These are phyloP conservation scores for Agonopterix heracliana DNA, from an alignment of 2,888 invertebrate genomes.

Conservation along the genomic window DNA sequence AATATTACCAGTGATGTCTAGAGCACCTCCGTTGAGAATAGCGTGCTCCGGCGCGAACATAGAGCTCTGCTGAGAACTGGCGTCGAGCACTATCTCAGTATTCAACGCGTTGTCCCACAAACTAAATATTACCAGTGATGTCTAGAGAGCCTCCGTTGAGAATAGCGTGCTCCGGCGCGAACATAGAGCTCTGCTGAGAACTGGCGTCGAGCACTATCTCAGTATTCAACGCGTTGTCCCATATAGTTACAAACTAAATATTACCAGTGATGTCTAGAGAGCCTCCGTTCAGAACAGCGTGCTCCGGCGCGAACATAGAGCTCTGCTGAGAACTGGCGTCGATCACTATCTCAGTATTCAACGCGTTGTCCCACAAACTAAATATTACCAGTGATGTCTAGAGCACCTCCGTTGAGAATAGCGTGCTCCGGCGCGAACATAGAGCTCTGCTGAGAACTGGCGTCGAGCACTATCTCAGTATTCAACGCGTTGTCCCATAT, in stretches of 20 bases:
- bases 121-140: slow-evolving; percentile 23
- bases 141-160: slow-evolving; percentile 45
- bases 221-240: too few relatives aligned
- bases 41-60: too few relatives aligned
- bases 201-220: too few relatives aligned
- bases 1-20: slow-evolving; percentile 25
- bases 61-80: slow-evolving; percentile 75
- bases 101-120: too few relatives aligned
- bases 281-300: slow-evolving; percentile 64
- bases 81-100: too few relatives aligned
- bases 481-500: slow-evolving; percentile 67
- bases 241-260: slow-evolving; percentile 51
- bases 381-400: slow-evolving; percentile 25
- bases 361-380: too few relatives aligned
- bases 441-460: slow-evolving; percentile 77
- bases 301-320: too few relatives aligned
- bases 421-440: slow-evolving; percentile 75
- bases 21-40: slow-evolving; percentile 51
- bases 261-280: slow-evolving; percentile 28
- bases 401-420: slow-evolving; percentile 51
- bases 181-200: too few relatives aligned
- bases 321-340: slow-evolving; percentile 75
- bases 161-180: slow-evolving; percentile 72
- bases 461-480: slow-evolving; percentile 72
- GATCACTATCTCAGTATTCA: too few relatives aligned